Conservation (phyloP, 2,113 vertebrate genomes). For the Plotosus lineatus region DNA sequence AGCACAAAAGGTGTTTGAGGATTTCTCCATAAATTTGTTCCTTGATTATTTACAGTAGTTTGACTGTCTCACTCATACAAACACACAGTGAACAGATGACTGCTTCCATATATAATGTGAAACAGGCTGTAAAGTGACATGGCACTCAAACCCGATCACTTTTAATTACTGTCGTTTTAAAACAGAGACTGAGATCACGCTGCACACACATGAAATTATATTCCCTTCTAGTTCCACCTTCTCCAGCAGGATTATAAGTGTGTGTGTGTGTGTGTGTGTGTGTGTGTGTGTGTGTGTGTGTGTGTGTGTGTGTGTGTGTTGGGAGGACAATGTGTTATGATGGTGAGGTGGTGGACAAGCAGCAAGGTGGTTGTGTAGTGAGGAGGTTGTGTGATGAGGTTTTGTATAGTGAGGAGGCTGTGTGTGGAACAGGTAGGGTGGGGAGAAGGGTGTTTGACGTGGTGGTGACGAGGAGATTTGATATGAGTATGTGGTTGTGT, state of each 20-base stretch:
- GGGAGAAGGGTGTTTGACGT: neutral
- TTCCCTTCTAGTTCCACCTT: neutral
- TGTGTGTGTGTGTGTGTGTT: conserved; percentile 4
- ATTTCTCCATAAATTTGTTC: neutral
- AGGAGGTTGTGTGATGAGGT: neutral
- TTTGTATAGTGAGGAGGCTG: neutral
- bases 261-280: conserved; percentile 9
- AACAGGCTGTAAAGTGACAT: conserved; percentile 7
- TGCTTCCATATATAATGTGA: conserved; percentile 5
- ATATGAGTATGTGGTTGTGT: neutral
- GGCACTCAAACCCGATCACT: neutral
- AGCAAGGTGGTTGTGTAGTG: neutral
- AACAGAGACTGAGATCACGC: neutral
- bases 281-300: conserved; percentile 1
- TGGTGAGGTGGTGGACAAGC: neutral
- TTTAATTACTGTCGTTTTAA: conserved; percentile 3
- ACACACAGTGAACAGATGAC: neutral
- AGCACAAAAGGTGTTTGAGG: neutral
- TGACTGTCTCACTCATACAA: neutral
- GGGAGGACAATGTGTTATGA: neutral
- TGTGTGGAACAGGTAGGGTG: neutral
- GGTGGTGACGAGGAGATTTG: neutral
- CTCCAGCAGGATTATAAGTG: neutral
- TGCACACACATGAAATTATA: neutral
- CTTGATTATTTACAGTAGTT: neutral